phyloP scores from a whole-genome alignment of 2,888 invertebrate genomes.

The Pandemis cinnamomeana region DNA sequence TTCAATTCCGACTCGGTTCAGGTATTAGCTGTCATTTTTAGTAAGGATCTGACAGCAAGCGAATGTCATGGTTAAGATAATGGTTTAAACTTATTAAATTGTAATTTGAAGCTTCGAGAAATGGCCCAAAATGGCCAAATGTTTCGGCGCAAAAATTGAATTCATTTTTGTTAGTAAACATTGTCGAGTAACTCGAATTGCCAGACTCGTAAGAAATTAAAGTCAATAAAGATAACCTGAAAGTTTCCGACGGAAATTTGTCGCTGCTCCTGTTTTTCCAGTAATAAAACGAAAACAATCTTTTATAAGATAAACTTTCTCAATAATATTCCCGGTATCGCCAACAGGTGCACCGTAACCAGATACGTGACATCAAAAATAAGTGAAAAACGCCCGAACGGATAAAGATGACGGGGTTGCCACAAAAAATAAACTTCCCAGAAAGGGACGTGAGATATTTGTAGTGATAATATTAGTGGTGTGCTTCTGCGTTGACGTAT shows the following conservation, averaged over 20 bases:
- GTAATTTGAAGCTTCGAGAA: too few species aligned
- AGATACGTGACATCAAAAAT: slow-evolving; percentile 49
- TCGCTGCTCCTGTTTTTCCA: background rate
- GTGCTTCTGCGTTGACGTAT: slow-evolving; percentile 60
- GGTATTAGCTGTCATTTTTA: too few species aligned
- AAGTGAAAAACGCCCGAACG: slow-evolving; percentile 62
- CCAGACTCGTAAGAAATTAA: background rate
- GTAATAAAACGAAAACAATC: background rate
- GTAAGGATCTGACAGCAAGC: too few species aligned
- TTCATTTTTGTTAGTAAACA: background rate
- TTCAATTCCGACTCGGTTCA: too few species aligned
- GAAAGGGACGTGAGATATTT: slow-evolving; percentile 77
- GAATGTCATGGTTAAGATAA: too few species aligned
- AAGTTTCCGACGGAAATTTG: background rate
- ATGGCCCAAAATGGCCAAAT: too few species aligned
- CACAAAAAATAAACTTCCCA: slow-evolving; percentile 64
- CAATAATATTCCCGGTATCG: slow-evolving; percentile 25
- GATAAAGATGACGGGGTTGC: slow-evolving; percentile 62
- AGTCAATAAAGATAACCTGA: background rate
- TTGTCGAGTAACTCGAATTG: background rate
- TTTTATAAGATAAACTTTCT: slow-evolving; percentile 28
- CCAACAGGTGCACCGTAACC: slow-evolving; percentile 67
- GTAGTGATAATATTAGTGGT: slow-evolving; percentile 78
- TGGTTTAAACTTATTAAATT: too few species aligned
- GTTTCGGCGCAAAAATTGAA: background rate